Base-by-base conservation (phyloP, 2,888 invertebrate genomes). In the Dicyrtoma fusca region DNA sequence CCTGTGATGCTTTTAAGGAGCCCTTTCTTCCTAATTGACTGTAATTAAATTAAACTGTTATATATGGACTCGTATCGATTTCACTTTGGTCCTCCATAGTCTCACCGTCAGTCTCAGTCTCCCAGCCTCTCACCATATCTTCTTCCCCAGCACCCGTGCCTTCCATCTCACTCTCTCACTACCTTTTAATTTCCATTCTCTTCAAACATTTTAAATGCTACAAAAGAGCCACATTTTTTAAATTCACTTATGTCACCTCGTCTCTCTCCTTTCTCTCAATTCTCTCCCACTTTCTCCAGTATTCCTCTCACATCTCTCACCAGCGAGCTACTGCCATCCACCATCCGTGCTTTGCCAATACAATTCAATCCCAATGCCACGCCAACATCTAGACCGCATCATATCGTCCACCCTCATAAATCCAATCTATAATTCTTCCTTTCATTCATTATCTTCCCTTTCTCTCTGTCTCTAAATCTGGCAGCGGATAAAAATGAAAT, bases 11-110 rank as follows among this genome's bases (percentile, higher is more conserved):
- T 69, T 69, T 69, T 61, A 69, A 69, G 69, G 69, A 69, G 61
- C 69, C 69, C 59, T 69, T 61, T 61, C 69, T 61, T 59, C 69
- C 69, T 69, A 69, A 69, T 69, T 69, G 69, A 69, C 59, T 69
- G 69, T 69, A 69, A 69, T 69, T 69, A 69, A 69, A 69, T 69
- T 69, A 69, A 69, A 69, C 59, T 69, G 69, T 69, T 69, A 69
- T 69, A 69, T 69, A 69, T 69, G 69, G 69, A 69, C 68, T 69
- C 69, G 69, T 69, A 69, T 69, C 69, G 69, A 69, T 69, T 69
- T 69, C 69, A 61, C 69, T 45, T 47, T 53, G 34, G 17, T 57
- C 57, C 47, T 64, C 34, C 34, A 34, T 34, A 34, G 34, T 34
- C 34, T 34, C 34, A 34, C 34, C 34, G 34, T 34, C 34, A 34